Base-by-base conservation (phyloP, 2,113 vertebrate genomes). In the Lutjanus erythropterus region DNA sequence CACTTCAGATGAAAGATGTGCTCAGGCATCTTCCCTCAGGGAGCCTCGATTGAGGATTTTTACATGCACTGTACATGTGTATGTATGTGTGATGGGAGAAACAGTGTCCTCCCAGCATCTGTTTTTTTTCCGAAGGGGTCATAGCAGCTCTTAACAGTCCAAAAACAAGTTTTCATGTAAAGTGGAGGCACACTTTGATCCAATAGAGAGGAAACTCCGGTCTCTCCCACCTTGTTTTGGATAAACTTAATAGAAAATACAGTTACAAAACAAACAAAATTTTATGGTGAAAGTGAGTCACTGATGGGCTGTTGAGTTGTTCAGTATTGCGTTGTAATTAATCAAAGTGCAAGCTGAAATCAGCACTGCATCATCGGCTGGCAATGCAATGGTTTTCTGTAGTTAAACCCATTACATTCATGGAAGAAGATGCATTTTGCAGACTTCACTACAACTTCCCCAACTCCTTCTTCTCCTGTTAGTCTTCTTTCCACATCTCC, bases 1-100 rank as follows among this genome's bases (percentile, higher is more conserved):
- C 81, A 74, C 86, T 88, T 88, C 83, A 93, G 74, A 93, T 90
- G 68, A 92, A 92, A 91, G 87, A 86, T 81, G 75, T 76, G 71
- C 75, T 89, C 75, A 59, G 73, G 71, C 76, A 39, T 76, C 50
- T 71, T 78, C 81, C 92, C 90, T 87, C 46, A 55, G 90, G 85
- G 88, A 78, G 86, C 52, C 60, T 69, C 62, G 25, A 78, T 88
- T 60, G 53, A 80, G 62, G 77, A 37, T 75, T 81, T 83, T 83
- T 88, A 80, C 80, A 76, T 84, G 71, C 65, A 33, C 46, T 44
- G 15, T 76, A 89, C 83, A 79, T 85, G 67, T 77, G 83, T 27
- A 58, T 25, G 76, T 74, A 49, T 37, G 62, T 74, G 70, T 90
- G 88, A 93, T 86, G 88, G 79, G 83, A 91, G 80, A 86, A 94